These are phyloP conservation scores for Sinohyriopsis cumingii DNA, from an alignment of 2,888 invertebrate genomes.

Conservation along the genomic window DNA sequence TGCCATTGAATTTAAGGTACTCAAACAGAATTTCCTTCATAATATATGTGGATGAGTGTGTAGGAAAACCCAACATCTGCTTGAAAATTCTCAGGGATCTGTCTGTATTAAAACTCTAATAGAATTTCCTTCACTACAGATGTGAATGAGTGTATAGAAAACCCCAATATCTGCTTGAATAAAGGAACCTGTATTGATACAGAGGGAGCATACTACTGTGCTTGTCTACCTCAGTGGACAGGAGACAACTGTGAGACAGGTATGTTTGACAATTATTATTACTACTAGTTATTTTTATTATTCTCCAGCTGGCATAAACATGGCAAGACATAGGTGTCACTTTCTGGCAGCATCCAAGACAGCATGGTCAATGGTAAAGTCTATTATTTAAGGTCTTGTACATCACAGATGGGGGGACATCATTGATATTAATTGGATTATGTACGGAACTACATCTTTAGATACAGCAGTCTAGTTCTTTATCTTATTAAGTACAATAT, in stretches of 20 bases:
- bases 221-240: conserved; percentile 80
- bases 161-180: conserved; percentile 34
- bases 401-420: too few relatives aligned
- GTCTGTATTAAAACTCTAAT: conserved; percentile 33
- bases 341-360: too few relatives aligned
- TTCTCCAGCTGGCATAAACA: too few relatives aligned
- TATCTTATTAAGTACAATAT: too few relatives aligned
- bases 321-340: too few relatives aligned
- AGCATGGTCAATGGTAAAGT: too few relatives aligned
- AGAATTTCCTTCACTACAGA: conserved; percentile 28
- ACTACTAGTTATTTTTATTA: too few relatives aligned
- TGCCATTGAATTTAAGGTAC: too few relatives aligned
- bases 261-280: not conserved
- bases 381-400: too few relatives aligned
- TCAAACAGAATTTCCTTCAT: conserved; percentile 3
- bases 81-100: conserved; percentile 27
- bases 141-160: conserved; percentile 39
- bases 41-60: conserved; percentile 35
- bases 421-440: too few relatives aligned
- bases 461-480: too few relatives aligned
- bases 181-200: conserved; percentile 46
- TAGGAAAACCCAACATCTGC: conserved; percentile 30
- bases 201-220: conserved; percentile 41
- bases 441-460: too few relatives aligned
- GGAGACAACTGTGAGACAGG: conserved; percentile 88